Base-by-base conservation (phyloP, 2,888 invertebrate genomes). In the Erpobdella octoculata region DNA sequence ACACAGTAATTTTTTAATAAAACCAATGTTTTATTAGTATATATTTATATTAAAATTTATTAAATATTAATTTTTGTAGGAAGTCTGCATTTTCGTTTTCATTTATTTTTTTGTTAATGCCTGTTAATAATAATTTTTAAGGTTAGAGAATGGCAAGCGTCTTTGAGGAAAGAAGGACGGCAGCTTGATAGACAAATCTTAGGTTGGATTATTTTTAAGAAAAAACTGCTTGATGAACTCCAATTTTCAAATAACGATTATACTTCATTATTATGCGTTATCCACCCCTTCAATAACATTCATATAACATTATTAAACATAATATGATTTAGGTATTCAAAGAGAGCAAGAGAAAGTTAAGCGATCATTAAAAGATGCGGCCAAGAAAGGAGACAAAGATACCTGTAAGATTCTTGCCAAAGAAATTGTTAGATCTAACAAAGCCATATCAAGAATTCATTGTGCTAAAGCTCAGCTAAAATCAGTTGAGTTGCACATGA, bases 261-360 rank as follows among this genome's bases (percentile, higher is more conserved):
- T n/a, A n/a, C n/a, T n/a, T n/a, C n/a, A n/a, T n/a, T n/a, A n/a
- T n/a, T n/a, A n/a, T n/a, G n/a, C n/a, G n/a, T n/a, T n/a, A n/a
- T n/a, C n/a, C n/a, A n/a, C n/a, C n/a, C n/a, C n/a, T n/a, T n/a
- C n/a, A n/a, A n/a, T n/a, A n/a, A n/a, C n/a, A n/a, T n/a, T n/a
- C n/a, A n/a, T 59, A n/a, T n/a, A 15, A 59, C 12, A 18, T 25
- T n/a, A 12, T 59, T 59, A 15, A 4, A 35, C 35, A 35, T 53
- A 33, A 58, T 28, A 25, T 58, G n/a, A 36, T 8, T 58, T 33
- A 92, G 91, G 89, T 9, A 97, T 98, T 78, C 91, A 95, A 83
- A 87, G 96, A 58, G 97, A 98, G 84, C 97, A 98, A 83, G 93
- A 94, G 38, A 98, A 97, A 85, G 92, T 95, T 0, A 96, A 94